Conservation (phyloP, 2,888 invertebrate species). For the Nebria brevicollis region DNA sequence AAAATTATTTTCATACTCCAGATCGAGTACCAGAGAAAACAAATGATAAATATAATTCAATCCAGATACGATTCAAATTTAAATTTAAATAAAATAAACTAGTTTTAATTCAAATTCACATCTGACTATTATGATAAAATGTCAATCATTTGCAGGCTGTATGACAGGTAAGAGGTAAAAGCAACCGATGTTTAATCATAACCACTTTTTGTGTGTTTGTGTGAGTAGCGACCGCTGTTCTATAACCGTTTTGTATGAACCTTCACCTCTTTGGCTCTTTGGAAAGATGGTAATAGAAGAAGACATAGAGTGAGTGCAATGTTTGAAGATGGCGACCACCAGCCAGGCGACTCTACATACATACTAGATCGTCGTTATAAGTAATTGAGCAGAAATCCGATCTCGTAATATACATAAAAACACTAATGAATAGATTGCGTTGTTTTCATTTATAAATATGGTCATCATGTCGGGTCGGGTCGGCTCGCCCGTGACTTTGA, state of each 20-base stretch:
- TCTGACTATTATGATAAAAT: neutral
- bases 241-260: slow-evolving; percentile 13
- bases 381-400: slow-evolving; percentile 31
- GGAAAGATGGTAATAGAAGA: slow-evolving; percentile 2
- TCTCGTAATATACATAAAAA: neutral
- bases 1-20: no score
- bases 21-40: neutral
- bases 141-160: neutral
- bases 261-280: slow-evolving; percentile 8
- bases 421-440: slow-evolving; percentile 16
- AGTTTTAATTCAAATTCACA: neutral
- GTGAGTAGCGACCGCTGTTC: neutral
- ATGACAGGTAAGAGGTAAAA: neutral
- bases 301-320: neutral
- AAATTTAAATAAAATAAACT: neutral
- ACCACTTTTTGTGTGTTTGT: neutral
- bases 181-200: neutral
- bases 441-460: slow-evolving; percentile 11
- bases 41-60: neutral
- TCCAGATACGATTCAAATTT: neutral
- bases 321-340: slow-evolving; percentile 18
- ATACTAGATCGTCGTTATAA: slow-evolving; percentile 2
- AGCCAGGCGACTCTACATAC: slow-evolving; percentile 7
- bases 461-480: neutral
- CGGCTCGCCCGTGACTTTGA: neutral